Conservation (phyloP, 2,888 invertebrate species). For the Ichneumoninae sp. region DNA sequence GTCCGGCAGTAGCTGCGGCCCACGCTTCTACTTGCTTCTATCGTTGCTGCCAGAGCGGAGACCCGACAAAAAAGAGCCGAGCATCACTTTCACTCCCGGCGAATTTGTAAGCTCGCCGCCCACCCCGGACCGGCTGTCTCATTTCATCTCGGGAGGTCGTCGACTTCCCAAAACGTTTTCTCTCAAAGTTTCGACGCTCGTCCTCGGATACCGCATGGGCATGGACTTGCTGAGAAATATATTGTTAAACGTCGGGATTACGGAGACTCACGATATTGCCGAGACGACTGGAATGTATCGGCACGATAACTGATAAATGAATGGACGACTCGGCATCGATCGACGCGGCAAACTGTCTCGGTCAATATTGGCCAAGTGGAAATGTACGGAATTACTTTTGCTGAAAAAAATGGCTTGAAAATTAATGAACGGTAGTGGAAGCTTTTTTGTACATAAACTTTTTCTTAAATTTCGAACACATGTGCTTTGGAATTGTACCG, state of each 20-base stretch:
- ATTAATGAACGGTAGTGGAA: too few relatives aligned
- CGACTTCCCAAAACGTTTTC: conserved; percentile 33
- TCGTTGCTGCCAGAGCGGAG: conserved; percentile 22
- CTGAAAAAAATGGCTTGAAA: too few relatives aligned
- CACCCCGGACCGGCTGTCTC: conserved; percentile 17
- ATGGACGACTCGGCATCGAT: neutral
- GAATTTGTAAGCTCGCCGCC: conserved; percentile 52
- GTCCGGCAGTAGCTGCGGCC: conserved; percentile 44
- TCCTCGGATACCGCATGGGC: neutral
- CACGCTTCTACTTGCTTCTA: conserved; percentile 20
- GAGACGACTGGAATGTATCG: neutral
- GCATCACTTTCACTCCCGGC: conserved; percentile 61
- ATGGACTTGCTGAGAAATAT: neutral
- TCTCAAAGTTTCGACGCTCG: neutral
- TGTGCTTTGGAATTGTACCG: too few relatives aligned
- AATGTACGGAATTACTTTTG: too few relatives aligned
- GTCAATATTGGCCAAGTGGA: neutral
- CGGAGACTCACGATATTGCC: neutral
- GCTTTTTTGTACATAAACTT: too few relatives aligned
- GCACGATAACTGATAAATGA: neutral
- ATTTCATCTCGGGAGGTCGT: conserved; percentile 43
- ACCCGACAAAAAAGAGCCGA: conserved; percentile 35
- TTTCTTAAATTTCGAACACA: too few relatives aligned
- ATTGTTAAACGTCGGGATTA: neutral
- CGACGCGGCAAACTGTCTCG: neutral